A percentile compares a stretch with the other conserved stretches of the same genome.
These are phyloP conservation scores for Champsocephalus gunnari DNA, from an alignment of 2,797 vertebrate genomes.

Conservation along the genomic window DNA sequence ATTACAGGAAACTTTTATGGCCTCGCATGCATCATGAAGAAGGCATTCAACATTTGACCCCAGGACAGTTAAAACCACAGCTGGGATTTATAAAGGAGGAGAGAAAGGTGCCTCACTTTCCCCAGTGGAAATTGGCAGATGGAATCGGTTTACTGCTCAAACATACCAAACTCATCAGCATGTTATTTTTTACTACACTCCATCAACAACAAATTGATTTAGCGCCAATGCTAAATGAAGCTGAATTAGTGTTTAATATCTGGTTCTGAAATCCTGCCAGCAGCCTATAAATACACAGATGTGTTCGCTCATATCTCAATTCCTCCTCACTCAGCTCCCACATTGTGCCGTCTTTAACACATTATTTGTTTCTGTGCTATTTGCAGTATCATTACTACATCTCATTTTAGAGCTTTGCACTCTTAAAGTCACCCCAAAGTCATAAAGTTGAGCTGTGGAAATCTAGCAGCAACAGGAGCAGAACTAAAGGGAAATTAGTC, in stretches of 20 bases:
- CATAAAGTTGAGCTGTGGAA: slow-evolving; percentile 24
- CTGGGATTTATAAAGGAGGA: slow-evolving; percentile 81
- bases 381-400: slow-evolving; percentile 33
- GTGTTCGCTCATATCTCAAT: slow-evolving; percentile 43
- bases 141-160: slow-evolving; percentile 69
- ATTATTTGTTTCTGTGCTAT: slow-evolving; percentile 43
- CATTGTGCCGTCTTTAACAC: slow-evolving; percentile 40
- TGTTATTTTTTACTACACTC: slow-evolving; percentile 65
- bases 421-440: slow-evolving; percentile 17
- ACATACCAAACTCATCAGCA: slow-evolving; percentile 65
- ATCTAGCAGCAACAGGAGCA: slow-evolving; percentile 20
- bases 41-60: slow-evolving; percentile 79
- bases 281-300: slow-evolving; percentile 70
- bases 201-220: slow-evolving; percentile 71
- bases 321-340: slow-evolving; percentile 37
- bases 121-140: slow-evolving; percentile 70
- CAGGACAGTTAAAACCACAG: slow-evolving; percentile 79
- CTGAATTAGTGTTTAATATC: slow-evolving; percentile 54
- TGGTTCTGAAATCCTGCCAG: slow-evolving; percentile 49
- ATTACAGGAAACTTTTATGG: slow-evolving; percentile 79
- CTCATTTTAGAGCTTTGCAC: slow-evolving; percentile 27
- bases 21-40: slow-evolving; percentile 74
- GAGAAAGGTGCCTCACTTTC: slow-evolving; percentile 73
- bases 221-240: slow-evolving; percentile 65
- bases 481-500: slow-evolving; percentile 29